phyloP scores from a whole-genome alignment of 2,797 vertebrate species.

The Anabas testudineus region DNA sequence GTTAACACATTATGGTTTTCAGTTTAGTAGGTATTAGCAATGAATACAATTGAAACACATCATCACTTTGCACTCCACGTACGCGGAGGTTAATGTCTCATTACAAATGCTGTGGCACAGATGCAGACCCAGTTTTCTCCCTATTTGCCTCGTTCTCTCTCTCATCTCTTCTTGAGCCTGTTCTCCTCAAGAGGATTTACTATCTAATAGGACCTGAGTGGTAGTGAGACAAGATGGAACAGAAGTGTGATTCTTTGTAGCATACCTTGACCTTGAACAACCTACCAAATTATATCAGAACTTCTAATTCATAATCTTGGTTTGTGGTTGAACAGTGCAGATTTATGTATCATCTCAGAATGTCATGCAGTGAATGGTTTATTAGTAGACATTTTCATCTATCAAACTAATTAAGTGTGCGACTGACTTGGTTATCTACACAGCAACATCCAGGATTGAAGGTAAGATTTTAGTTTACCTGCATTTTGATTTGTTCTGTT shows the following conservation, averaged over 20 bases:
- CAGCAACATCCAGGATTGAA: not conserved
- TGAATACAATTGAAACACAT: slow-evolving; percentile 13
- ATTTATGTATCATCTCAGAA: not conserved
- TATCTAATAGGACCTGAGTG: slow-evolving; percentile 30
- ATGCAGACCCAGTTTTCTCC: slow-evolving; percentile 26
- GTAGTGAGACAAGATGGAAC: slow-evolving; percentile 13
- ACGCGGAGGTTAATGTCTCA: slow-evolving; percentile 53
- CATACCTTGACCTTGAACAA: slow-evolving; percentile 29
- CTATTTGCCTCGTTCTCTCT: slow-evolving; percentile 15
- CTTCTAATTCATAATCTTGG: not conserved
- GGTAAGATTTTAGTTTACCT: slow-evolving; percentile 6
- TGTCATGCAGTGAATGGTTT: slow-evolving; percentile 1
- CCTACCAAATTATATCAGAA: not conserved
- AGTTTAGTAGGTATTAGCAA: not conserved
- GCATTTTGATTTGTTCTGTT: slow-evolving; percentile 13
- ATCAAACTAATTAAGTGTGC: slow-evolving; percentile 22
- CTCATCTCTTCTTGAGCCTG: slow-evolving; percentile 44
- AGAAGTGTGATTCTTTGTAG: slow-evolving; percentile 25
- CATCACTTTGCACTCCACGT: slow-evolving; percentile 10
- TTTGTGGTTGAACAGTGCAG: slow-evolving; percentile 1
- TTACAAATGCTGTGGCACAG: slow-evolving; percentile 51
- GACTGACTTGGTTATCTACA: slow-evolving; percentile 17
- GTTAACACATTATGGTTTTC: not conserved
- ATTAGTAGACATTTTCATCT: not conserved
- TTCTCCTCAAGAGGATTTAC: slow-evolving; percentile 53